Conservation (phyloP, 1,140 invertebrate genomes). For the Sesamia nonagrioides region DNA sequence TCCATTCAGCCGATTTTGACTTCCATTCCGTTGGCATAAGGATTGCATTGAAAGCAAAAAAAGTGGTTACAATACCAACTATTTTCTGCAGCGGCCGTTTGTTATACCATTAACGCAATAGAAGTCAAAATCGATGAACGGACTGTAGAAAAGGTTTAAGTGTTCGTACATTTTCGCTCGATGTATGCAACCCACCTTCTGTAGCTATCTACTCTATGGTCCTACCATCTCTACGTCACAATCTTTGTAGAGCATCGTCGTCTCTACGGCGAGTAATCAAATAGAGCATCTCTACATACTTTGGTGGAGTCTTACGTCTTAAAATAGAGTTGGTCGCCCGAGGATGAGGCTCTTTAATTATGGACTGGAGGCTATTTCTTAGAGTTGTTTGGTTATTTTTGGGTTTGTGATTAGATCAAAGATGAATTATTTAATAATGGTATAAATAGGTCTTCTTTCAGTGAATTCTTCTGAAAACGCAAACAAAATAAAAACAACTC, state of each 20-base stretch:
- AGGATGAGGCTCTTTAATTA: constrained; percentile 1
- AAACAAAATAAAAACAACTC: no score
- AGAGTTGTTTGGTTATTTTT: neutral
- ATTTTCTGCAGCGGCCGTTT: no score
- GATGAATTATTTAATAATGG: neutral
- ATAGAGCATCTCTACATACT: constrained; percentile 30
- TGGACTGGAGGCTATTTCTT: neutral
- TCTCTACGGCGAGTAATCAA: constrained; percentile 12
- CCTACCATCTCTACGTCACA: neutral
- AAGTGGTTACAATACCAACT: no score
- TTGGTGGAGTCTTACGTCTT: constrained; percentile 15
- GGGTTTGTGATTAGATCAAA: neutral
- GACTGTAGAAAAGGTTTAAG: no score
- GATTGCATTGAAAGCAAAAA: no score
- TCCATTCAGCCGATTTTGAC: no score
- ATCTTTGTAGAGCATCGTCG: constrained; percentile 26
- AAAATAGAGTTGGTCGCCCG: constrained; percentile 6
- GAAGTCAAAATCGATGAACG: no score
- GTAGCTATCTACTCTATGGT: neutral
- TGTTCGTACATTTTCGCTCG: no score
- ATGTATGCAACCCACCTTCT: neutral
- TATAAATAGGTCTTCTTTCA: neutral
- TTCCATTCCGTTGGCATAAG: no score
- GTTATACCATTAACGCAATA: no score
- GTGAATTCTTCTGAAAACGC: neutral